phyloP scores from a whole-genome alignment of 1,140 invertebrate genomes.

The Drosophila lowei region DNA sequence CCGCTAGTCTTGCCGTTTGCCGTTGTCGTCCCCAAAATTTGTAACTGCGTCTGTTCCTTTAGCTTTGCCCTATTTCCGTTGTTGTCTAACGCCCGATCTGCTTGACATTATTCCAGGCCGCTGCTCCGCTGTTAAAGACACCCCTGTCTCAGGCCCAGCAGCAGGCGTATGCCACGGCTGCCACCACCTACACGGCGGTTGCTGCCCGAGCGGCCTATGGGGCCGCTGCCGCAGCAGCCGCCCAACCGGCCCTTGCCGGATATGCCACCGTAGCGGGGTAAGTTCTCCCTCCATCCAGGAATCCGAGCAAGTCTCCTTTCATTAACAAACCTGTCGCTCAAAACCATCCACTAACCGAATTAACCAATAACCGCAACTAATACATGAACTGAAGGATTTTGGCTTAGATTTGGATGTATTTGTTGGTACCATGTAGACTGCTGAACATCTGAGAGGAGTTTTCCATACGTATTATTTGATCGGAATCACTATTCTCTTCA shows the following conservation, averaged over 20 bases:
- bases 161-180: slow-evolving; percentile 87
- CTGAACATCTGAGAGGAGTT: no score
- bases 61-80: slow-evolving; percentile 29
- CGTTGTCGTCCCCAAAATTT: slow-evolving; percentile 38
- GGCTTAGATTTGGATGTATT: no score
- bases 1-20: slow-evolving; percentile 64
- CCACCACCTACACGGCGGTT: slow-evolving; percentile 91
- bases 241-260: slow-evolving; percentile 88
- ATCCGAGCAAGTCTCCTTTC: neutral
- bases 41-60: slow-evolving; percentile 48
- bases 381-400: no score
- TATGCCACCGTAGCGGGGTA: slow-evolving; percentile 85
- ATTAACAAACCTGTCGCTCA: neutral
- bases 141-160: slow-evolving; percentile 86
- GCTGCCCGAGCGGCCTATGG: slow-evolving; percentile 92
- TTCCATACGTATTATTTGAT: neutral
- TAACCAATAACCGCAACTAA: neutral
- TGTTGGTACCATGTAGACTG: no score
- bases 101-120: slow-evolving; percentile 85
- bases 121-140: slow-evolving; percentile 88
- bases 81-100: slow-evolving; percentile 82
- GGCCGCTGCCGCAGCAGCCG: slow-evolving; percentile 92
- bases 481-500: no score
- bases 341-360: neutral
- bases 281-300: slow-evolving; percentile 36